Conservation (phyloP, 1,140 invertebrate species). For the Arctopsyche grandis region DNA sequence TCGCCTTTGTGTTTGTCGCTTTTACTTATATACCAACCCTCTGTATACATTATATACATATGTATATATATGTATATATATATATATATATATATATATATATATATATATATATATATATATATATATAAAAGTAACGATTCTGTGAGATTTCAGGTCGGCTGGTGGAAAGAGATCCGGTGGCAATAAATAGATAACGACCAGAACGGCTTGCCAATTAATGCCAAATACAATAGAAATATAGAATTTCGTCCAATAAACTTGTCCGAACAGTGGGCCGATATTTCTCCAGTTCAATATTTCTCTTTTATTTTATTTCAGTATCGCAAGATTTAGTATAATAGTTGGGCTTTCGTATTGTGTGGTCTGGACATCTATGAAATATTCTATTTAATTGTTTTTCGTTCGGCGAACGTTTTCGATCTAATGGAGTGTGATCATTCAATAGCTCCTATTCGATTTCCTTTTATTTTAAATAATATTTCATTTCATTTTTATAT, state of each 20-base stretch:
- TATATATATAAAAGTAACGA: not conserved
- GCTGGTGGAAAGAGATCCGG: not conserved
- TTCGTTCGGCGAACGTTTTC: no score
- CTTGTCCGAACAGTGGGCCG: not conserved
- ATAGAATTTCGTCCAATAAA: slow-evolving; percentile 14
- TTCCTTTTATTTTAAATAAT: no score
- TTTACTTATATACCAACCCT: not conserved
- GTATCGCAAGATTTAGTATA: no score
- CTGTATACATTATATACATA: not conserved
- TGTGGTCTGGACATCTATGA: no score
- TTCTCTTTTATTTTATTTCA: not conserved
- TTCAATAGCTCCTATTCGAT: no score
- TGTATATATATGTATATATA: slow-evolving; percentile 16
- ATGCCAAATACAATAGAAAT: slow-evolving; percentile 18
- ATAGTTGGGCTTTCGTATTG: no score
- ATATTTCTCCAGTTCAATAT: not conserved
- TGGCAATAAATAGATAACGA: slow-evolving; percentile 19
- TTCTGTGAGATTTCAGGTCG: not conserved
- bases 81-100: slow-evolving; percentile 26
- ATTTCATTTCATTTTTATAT: no score
- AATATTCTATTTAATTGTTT: no score
- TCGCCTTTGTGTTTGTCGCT: not conserved
- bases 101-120: slow-evolving; percentile 15
- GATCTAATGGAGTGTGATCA: no score
- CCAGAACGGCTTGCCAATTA: slow-evolving; percentile 20